phyloP scores from a whole-genome alignment of 1,140 invertebrate species.

The Uloborus diversus region DNA sequence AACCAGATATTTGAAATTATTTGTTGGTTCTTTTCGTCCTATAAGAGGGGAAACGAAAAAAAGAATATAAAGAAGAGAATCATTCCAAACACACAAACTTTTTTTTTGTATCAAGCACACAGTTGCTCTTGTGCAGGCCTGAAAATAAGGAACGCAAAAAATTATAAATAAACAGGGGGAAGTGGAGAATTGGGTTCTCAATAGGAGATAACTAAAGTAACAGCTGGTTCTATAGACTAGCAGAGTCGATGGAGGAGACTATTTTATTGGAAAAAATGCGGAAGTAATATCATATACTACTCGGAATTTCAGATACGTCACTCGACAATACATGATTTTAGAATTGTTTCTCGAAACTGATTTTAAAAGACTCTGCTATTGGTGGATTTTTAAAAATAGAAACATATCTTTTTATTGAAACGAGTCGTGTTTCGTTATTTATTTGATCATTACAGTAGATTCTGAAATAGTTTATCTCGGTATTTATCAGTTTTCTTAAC shows the following conservation, averaged over 20 bases:
- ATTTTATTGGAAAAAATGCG: too few species aligned
- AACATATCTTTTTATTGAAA: too few species aligned
- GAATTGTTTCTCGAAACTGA: too few species aligned
- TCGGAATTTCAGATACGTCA: too few species aligned
- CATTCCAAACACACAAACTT: conserved; percentile 57
- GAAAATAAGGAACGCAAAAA: conserved; percentile 49
- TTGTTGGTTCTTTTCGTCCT: conserved; percentile 93
- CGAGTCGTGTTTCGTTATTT: too few species aligned
- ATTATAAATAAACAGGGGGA: conserved; percentile 55
- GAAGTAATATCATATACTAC: too few species aligned
- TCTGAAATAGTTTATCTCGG: too few species aligned
- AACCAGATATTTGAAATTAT: conserved; percentile 93
- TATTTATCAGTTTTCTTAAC: too few species aligned
- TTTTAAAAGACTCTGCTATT: too few species aligned
- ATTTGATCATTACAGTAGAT: too few species aligned
- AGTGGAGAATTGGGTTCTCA: conserved; percentile 44
- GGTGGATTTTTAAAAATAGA: too few species aligned
- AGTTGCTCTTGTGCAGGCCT: conserved; percentile 55
- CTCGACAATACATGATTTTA: too few species aligned
- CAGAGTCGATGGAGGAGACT: conserved; percentile 10
- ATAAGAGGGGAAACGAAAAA: conserved; percentile 68
- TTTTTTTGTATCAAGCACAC: conserved; percentile 54
- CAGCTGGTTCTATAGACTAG: conserved; percentile 34
- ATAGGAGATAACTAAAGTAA: conserved; percentile 53
- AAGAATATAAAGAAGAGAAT: conserved; percentile 61